Evolutionary conservation across 1,140 invertebrate genomes (phyloP), one percentile per base, ranked within the genome.

Genomic region (Trachymyrmex cornetzi): DNA sequence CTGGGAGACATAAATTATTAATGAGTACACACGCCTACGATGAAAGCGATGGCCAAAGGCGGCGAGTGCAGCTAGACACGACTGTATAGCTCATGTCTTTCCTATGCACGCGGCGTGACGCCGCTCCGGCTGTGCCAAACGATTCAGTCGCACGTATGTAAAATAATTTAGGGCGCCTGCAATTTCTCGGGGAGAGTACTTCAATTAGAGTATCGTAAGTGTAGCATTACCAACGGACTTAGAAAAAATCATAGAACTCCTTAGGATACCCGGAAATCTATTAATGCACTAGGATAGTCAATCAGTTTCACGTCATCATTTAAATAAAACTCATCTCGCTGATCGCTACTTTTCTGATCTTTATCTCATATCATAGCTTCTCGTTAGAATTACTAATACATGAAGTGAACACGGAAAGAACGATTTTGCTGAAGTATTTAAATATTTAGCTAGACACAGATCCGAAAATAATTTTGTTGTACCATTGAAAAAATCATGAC

Each of bases 1-100:
- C 88, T 72, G 80, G 69, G 59, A 69, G 38, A 88, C 89, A 88
- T 91, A 88, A 91, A 91, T 91, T 90, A 91, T 91, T 91, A 90
- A 90, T 80, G 89, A 90, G 82, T 88, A 90, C 71, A 88, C 89
- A 88, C 89, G 66, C 86, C 82, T 75, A 88, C 89, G 89, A 90
- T 88, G 81, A 86, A 85, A 80, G 80, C 85, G 57, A 72, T 14
- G 53, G 66, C 72, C 57, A 24, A 24, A 61, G 67, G 27, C 72
- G 57, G 57, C 59, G 48, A 61, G 69, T 66, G 53, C 50, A 48
- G 55, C 55, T 57, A 57, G 61, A 77, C 63, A 81, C 50, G 66
- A 82, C 67, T 50, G 61, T 22, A 34, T 53, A 61, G 50, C 24
- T 6, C n/a, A 22, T 53, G 85, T 64, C 66, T 87, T 69, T 64